phyloP scores from a whole-genome alignment of 2,797 vertebrate species.

The Parambassis ranga region DNA sequence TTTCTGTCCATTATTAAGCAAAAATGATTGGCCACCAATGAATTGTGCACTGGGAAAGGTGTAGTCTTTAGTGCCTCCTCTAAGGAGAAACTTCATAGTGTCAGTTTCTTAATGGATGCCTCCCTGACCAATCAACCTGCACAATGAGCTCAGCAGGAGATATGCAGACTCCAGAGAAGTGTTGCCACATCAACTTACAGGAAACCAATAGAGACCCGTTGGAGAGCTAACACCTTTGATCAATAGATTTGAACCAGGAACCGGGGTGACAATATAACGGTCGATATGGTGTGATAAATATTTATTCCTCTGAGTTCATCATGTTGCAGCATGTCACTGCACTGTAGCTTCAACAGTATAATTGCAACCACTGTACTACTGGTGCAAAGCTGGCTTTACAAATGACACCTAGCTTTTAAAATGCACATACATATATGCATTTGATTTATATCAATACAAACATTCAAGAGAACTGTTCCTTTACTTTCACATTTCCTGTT shows the following conservation, averaged over 20 bases:
- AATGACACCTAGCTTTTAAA: not conserved
- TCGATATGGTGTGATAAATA: not conserved
- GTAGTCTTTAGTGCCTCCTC: too few species aligned
- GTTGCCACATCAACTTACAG: constrained; percentile 2
- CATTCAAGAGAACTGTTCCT: not conserved
- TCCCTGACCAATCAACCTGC: not conserved
- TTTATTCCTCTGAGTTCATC: constrained; percentile 16
- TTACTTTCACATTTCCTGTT: not conserved
- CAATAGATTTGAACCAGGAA: not conserved
- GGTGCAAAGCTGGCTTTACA: not conserved
- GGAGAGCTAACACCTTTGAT: not conserved
- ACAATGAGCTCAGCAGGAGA: not conserved
- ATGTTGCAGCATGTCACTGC: not conserved
- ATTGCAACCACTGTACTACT: not conserved
- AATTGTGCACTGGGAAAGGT: too few species aligned
- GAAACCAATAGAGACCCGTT: constrained; percentile 8
- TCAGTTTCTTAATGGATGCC: not conserved
- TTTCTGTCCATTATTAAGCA: too few species aligned
- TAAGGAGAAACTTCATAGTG: not conserved
- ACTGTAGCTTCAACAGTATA: not conserved
- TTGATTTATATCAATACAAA: not conserved
- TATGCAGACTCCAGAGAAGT: not conserved
- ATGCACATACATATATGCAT: not conserved
- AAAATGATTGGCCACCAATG: too few species aligned
- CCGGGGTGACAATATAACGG: not conserved